Evolutionary conservation across 1,140 invertebrate species (phyloP), one percentile per base, ranked within the genome.

Genomic region (Papilio glaucus): DNA sequence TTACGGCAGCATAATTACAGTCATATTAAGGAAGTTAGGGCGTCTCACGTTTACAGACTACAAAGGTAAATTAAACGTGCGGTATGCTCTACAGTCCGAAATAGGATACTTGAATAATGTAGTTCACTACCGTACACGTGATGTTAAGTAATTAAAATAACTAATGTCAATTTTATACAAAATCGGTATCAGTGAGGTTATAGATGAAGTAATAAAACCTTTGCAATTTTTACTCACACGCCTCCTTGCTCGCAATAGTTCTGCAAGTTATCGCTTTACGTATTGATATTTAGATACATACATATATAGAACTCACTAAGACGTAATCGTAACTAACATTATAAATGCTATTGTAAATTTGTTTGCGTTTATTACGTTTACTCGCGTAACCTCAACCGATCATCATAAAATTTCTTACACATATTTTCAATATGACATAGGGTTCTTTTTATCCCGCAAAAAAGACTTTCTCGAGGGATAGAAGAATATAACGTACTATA

Each of bases 121-220:
- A 18, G 4, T 15, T 18, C 2, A 45, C 15, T 45, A 42, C 39
- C 5, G 39, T 4, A 42, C 4, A 10, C 12, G 12, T 42, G 1
- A 42, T n/a, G 4, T 24, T 10, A 49, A 9, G 45, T 49, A 49
- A 49, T 49, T 49, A 49, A 49, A 10, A 49, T 49, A 49, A 49
- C 45, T 24, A 2, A 42, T 49, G 18, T 49, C 18, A 24, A 49
- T n/a, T n/a, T n/a, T n/a, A n/a, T 49, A 21, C 8, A 49, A 49
- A 49, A 49, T 18, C 18, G 12, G 45, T 9, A 18, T 21, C 3
- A 49, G 18, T 21, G n/a, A n/a, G n/a, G n/a, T 49, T 49, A 21
- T 49, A 18, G 4, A 49, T 21, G 4, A 49, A 49, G 8, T 39
- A 10, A 39, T 39, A 10, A 39, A 4, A 8, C 5, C 18, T 3